Percentiles rank a stretch among this genome's conserved stretches.
Evolutionary conservation across 2,888 invertebrate genomes (phyloP).

Genomic region (Bombylius major): DNA sequence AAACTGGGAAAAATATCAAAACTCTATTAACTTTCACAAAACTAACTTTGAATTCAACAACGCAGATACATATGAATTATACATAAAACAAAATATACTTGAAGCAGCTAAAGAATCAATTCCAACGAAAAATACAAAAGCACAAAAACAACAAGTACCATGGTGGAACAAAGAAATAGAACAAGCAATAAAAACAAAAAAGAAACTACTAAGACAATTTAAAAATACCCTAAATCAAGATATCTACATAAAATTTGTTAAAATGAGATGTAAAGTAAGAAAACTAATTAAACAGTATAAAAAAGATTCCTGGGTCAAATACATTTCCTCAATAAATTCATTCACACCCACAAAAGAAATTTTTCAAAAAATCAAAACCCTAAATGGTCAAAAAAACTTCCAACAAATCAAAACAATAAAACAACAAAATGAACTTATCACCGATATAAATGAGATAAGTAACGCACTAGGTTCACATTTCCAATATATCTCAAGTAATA

Average conservation of each 20-base stretch:
- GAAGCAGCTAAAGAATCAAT: neutral
- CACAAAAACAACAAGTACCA: neutral
- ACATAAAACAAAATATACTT: neutral
- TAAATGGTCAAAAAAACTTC: neutral
- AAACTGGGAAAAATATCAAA: neutral
- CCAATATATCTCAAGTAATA: neutral
- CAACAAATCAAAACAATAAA: neutral
- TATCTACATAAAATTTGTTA: too few relatives aligned
- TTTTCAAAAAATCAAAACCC: neutral
- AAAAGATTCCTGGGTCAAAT: neutral
- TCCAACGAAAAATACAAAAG: neutral
- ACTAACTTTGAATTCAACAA: neutral
- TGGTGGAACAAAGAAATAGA: neutral
- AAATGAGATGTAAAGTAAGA: neutral
- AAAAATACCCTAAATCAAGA: too few relatives aligned
- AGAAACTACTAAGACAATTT: neutral
- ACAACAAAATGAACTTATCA: neutral
- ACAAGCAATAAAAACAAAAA: neutral
- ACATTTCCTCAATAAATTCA: neutral
- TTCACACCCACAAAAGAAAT: neutral
- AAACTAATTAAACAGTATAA: neutral
- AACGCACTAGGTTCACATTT: neutral
- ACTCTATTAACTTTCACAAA: neutral
- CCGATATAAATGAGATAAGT: neutral
- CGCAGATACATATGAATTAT: neutral